Base-by-base conservation (phyloP, 2,888 invertebrate species). In the Girardia tigrina region DNA sequence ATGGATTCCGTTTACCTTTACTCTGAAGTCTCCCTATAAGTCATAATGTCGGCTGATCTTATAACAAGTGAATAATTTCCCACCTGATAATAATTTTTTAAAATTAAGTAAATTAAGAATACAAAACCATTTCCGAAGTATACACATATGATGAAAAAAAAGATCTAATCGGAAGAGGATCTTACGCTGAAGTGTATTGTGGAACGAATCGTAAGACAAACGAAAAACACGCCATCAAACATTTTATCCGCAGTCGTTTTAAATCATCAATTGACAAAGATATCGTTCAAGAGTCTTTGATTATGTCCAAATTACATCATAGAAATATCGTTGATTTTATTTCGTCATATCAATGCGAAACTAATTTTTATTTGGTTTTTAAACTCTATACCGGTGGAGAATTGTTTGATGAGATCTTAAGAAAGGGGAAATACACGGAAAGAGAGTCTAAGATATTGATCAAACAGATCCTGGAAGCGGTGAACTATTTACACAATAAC, bases 401-500 rank as follows among this genome's bases (percentile, higher is more conserved):
- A 56, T n/a, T 56, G 8, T 56, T 20, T n/a, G n/a, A 56, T 8
- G 56, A 56, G 23, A 56, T 56, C 4, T 20, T 56, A 6, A 56
- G 23, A n/a, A 56, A 16, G n/a, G n/a, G 56, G n/a, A 56, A 56
- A 16, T 56, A 8, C n/a, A 12, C 56, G 4, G 56, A 56, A 56
- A 56, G 23, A 4, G 56, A 56, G 23, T 4, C 20, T 56, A 56
- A 16, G 23, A 56, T n/a, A 16, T 20, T 56, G 6, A 56, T 56
- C 4, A 4, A 8, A 56, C 56, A 56, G n/a, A n/a, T 56, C 8
- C n/a, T 16, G n/a, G 56, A 56, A 20, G 56, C 56, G 6, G 4
- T 56, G n/a, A 56, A 56, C n/a, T 56, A 56, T n/a, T n/a, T 56
- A 12, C 56, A 56, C 56, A 56, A n/a, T n/a, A 56, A 56, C 23